phyloP scores from a whole-genome alignment of 2,797 vertebrate genomes.

The Microctenopoma steveboyesi region DNA sequence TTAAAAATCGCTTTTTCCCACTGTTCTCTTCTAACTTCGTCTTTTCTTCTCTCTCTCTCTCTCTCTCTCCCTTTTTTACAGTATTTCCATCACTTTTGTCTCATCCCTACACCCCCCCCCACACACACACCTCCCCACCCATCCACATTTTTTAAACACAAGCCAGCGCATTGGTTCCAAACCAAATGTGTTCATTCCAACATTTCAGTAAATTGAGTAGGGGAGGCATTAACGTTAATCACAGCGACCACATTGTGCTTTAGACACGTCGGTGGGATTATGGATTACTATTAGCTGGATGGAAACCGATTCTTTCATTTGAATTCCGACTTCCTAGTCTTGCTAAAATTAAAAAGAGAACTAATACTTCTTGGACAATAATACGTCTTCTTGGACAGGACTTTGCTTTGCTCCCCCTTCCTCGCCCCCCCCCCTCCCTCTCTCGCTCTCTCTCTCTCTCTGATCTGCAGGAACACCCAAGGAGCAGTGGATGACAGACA shows the following conservation, averaged over 20 bases:
- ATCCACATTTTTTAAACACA: conserved; percentile 78
- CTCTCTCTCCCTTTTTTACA: conserved; percentile 67
- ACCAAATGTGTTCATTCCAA: conserved; percentile 87
- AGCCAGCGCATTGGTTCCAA: conserved; percentile 79
- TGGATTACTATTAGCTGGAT: conserved; percentile 91
- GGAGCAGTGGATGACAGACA: conserved; percentile 69
- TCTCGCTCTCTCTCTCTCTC: conserved; percentile 19
- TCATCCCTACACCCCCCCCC: conserved; percentile 40
- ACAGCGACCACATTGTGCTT: conserved; percentile 89
- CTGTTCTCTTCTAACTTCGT: conserved; percentile 60
- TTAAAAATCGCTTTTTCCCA: conserved; percentile 10
- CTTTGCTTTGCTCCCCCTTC: conserved; percentile 65
- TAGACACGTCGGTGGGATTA: conserved; percentile 88
- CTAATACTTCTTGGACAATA: conserved; percentile 87
- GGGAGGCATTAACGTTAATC: conserved; percentile 89
- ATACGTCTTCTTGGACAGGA: conserved; percentile 85
- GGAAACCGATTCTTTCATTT: conserved; percentile 89
- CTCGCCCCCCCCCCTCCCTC: neutral
- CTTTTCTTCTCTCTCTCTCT: conserved; percentile 29
- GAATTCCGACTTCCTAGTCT: conserved; percentile 85
- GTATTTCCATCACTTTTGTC: conserved; percentile 66
- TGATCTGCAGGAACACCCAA: conserved; percentile 78
- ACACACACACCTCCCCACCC: conserved; percentile 46
- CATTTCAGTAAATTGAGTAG: conserved; percentile 88
- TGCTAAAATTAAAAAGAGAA: conserved; percentile 87